Conservation (phyloP, 2,888 invertebrate species). For the Drosophila silvestris region DNA sequence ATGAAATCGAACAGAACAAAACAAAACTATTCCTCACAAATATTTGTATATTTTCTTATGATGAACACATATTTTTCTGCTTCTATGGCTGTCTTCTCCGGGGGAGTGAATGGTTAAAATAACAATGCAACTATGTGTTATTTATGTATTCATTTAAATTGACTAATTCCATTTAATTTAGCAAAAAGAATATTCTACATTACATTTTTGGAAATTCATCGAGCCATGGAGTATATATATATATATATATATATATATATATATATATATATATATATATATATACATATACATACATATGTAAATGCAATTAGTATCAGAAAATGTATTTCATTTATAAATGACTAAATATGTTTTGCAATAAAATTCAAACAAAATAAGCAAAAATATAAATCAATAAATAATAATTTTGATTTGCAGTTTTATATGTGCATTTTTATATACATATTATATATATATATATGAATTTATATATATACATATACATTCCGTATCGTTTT, state of each 20-base stretch:
- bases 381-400: too few species aligned
- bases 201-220: not conserved
- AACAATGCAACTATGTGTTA: not conserved
- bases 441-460: too few species aligned
- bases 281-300: too few species aligned
- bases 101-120: not conserved
- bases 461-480: not conserved
- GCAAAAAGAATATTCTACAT: not conserved
- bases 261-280: not conserved
- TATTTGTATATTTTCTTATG: not conserved
- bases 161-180: not conserved
- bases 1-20: not conserved
- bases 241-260: not conserved
- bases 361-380: too few species aligned
- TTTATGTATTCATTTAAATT: not conserved
- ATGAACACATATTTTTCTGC: not conserved
- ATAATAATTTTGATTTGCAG: too few species aligned
- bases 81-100: not conserved
- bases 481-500: not conserved
- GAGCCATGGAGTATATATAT: not conserved
- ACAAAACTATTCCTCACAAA: not conserved
- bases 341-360: not conserved
- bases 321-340: too few species aligned
- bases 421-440: too few species aligned
- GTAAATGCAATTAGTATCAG: too few species aligned